Percentiles rank a stretch among this genome's conserved stretches.
These are phyloP conservation scores for Mus spicilegus DNA, from an alignment of 2,113 vertebrate species.

Conservation along the genomic window DNA sequence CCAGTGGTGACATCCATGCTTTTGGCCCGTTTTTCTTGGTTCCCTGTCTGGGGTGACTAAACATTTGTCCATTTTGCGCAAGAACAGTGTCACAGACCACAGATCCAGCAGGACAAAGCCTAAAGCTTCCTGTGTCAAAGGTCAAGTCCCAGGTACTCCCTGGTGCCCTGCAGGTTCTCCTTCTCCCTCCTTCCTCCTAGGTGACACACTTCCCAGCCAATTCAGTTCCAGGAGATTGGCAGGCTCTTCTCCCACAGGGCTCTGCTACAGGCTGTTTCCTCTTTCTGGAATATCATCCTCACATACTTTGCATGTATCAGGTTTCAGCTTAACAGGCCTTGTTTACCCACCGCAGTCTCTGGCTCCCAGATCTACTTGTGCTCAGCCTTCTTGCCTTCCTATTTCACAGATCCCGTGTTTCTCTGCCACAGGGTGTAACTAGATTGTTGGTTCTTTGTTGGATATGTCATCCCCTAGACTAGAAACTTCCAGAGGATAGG, in stretches of 20 bases:
- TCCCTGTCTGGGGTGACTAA: background rate
- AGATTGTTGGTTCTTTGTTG: background rate
- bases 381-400: background rate
- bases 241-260: background rate
- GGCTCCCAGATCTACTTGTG: background rate
- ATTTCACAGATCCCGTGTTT: background rate
- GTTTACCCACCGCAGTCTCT: accelerated
- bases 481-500: background rate
- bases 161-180: no score
- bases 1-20: background rate
- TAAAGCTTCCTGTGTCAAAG: background rate
- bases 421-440: background rate
- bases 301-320: background rate
- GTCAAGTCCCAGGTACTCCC: background rate
- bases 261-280: background rate
- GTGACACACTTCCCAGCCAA: background rate
- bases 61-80: background rate
- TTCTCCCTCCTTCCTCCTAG: background rate
- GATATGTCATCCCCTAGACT: background rate
- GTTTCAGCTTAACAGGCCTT: background rate
- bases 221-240: background rate
- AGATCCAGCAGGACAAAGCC: background rate
- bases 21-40: background rate
- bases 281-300: background rate
- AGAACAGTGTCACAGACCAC: background rate